Base-by-base conservation (phyloP, 2,888 invertebrate genomes). In the Andrena fulva region DNA sequence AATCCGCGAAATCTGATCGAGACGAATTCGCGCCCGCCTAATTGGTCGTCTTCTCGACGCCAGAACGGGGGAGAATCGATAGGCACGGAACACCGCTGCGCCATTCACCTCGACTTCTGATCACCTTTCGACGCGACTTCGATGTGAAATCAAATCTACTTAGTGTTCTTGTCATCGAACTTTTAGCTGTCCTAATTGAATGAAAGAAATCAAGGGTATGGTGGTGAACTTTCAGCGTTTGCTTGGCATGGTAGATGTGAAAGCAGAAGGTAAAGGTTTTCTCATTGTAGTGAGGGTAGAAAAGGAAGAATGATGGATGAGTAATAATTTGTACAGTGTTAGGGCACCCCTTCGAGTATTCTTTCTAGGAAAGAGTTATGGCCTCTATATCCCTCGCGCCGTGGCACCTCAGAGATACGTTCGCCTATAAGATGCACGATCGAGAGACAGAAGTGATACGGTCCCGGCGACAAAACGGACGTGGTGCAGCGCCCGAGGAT, bases 1-100 rank as follows among this genome's bases (percentile, higher is more conserved):
- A 52, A 68, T 60, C 67, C 31, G 27, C 52, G 35, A 74, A 69
- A 81, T 73, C 68, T 64, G 31, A 50, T 10, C 35, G 59, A 59
- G 67, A 72, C 62, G 71, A 70, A 60, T 80, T 70, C 59, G 20
- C 69, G 1, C 24, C 16, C 42, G 31, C 12, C 31, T 63, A 78
- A 77, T 80, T 78, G 63, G 16, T 24, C 27, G 29, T 29, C 48
- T 33, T 52, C 10, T 27, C 62, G 2, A 42, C 29, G 16, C 33
- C 12, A 2, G 0, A 7, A 3, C 64, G 20, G 10, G 0, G 7
- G 1, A 10, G 59, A 35, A 33, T 73, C 73, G 73, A 77, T 68
- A 42, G 42, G 16, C 16, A 42, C 12, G 12, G 42, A 42, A 12
- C 42, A 29, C 29, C 12, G 6, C 0, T 1, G n/a, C 16, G n/a